phyloP scores from a whole-genome alignment of 2,888 invertebrate genomes.

The Omphaloscelis lunosa region DNA sequence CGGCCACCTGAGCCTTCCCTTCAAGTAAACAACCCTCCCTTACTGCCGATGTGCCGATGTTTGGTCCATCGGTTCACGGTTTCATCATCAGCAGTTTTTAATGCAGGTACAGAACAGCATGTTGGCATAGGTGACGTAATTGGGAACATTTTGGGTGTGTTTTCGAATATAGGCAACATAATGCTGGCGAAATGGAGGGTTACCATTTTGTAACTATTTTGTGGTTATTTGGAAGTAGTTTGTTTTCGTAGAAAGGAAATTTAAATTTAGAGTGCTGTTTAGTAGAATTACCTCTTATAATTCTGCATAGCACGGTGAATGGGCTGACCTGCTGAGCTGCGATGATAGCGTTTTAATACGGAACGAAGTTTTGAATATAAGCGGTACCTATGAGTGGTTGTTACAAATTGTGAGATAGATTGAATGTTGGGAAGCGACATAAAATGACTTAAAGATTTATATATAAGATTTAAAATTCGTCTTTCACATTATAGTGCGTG shows the following conservation, averaged over 20 bases:
- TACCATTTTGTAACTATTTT: conserved; percentile 19
- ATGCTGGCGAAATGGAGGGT: neutral
- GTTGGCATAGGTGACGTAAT: conserved; percentile 20
- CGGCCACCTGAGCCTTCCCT: conserved; percentile 77
- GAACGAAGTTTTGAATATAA: neutral
- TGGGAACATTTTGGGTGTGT: neutral
- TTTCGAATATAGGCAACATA: conserved; percentile 8
- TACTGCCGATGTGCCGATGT: conserved; percentile 50
- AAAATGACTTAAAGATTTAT: neutral
- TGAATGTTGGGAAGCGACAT: neutral
- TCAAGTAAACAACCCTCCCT: conserved; percentile 65
- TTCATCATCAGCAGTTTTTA: conserved; percentile 58
- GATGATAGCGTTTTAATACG: neutral
- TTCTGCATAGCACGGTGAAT: conserved; percentile 11
- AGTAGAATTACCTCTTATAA: neutral
- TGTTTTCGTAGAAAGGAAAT: conserved; percentile 21
- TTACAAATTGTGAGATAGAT: neutral
- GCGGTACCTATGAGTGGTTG: neutral
- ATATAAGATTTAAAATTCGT: neutral
- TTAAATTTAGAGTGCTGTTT: conserved; percentile 11
- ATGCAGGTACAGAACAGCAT: conserved; percentile 26
- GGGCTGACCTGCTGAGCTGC: conserved; percentile 10
- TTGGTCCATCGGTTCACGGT: conserved; percentile 46
- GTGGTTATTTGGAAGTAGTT: conserved; percentile 3
- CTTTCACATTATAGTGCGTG: neutral